A percentile compares a stretch with the other conserved stretches of the same genome.
These are phyloP conservation scores for Sparus aurata DNA, from an alignment of 2,797 vertebrate species.

Conservation along the genomic window DNA sequence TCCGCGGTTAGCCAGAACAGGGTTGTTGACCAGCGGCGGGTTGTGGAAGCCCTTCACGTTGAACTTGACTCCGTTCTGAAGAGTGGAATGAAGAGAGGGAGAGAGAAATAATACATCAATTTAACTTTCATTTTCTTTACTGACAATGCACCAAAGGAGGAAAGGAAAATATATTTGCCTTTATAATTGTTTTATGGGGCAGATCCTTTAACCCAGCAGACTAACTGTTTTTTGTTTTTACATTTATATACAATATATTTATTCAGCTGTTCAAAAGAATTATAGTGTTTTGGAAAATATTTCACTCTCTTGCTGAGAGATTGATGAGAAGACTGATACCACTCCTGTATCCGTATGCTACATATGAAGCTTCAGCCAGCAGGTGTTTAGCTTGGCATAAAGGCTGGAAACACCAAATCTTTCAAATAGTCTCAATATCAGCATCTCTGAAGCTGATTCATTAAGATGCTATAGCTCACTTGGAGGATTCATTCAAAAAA, in stretches of 20 bases:
- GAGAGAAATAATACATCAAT: not conserved
- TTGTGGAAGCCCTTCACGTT: conserved; percentile 92
- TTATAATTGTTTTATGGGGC: not conserved
- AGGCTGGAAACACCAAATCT: not conserved
- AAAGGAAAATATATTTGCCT: not conserved
- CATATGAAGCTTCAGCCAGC: not conserved
- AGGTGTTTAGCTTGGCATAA: not conserved
- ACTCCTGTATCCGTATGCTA: not conserved
- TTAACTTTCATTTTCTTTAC: not conserved
- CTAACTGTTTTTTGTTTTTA: not conserved
- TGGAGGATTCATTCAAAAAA: not conserved
- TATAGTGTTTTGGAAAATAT: too few relatives aligned
- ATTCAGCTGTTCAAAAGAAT: not conserved
- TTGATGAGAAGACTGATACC: not conserved
- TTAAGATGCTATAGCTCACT: too few relatives aligned
- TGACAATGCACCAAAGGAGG: not conserved
- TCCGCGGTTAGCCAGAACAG: conserved; percentile 83
- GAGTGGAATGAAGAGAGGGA: not conserved
- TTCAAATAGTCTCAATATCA: not conserved
- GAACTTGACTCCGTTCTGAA: conserved; percentile 90
- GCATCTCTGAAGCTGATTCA: not conserved
- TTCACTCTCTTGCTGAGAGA: too few relatives aligned
- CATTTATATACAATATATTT: not conserved
- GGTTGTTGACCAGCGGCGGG: conserved; percentile 87
- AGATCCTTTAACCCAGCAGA: not conserved